Base-by-base conservation (phyloP, 2,113 vertebrate species). In the Progne subis region DNA sequence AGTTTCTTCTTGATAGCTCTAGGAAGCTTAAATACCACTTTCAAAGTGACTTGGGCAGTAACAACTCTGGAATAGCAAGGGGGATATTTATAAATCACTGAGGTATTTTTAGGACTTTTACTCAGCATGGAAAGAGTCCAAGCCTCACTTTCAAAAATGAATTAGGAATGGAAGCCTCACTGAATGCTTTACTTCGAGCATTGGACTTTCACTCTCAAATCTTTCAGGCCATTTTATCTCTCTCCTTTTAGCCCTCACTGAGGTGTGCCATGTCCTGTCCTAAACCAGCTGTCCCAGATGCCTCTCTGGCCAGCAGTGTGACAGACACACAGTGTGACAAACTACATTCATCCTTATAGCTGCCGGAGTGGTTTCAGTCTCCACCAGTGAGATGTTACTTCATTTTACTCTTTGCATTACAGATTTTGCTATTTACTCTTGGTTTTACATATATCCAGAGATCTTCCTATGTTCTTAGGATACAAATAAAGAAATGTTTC, bases 101-200 rank as follows among this genome's bases (percentile, higher is more conserved):
- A 75, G 46, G 41, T 90, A 94, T 87, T 96, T 91, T 92, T 94
- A 92, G 91, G 44, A 47, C n/a, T 95, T 88, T 32, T 53, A 68
- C 82, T 86, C 11, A 5, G 25, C 67, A 76, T 18, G 49, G 74
- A 56, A 90, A 63, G 68, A 83, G 26, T 50, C 56, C 85, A 90
- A 96, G 71, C 16, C 25, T 65, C 50, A 65, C 69, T 92, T 86
- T 94, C 53, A 57, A 78, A 92, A 92, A 81, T 24, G 0, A 81
- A 5, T 77, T 70, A 31, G 49, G 52, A 88, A 88, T 37, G 11
- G 52, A 86, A 92, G 37, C 29, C 53, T 81, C n/a, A 53, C 25
- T 14, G 18, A 56, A 92, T 11, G 29, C 53, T 82, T 71, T 74
- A 29, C 47, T 88, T 90, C n/a, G 57, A 85, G 65, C 43, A 79